These are phyloP conservation scores for Acleris sparsana DNA, from an alignment of 2,888 invertebrate genomes.

Conservation along the genomic window DNA sequence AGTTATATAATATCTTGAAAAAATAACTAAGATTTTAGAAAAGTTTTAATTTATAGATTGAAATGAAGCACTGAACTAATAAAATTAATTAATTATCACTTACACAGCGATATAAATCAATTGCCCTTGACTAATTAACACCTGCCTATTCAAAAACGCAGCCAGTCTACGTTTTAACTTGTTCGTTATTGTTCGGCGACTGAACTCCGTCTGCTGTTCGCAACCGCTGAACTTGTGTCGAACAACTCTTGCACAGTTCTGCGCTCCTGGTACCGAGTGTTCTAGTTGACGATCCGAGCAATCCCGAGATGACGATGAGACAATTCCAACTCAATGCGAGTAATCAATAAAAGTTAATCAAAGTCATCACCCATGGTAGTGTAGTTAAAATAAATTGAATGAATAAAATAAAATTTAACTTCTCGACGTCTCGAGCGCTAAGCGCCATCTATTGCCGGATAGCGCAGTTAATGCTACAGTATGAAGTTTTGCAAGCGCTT, in stretches of 20 bases:
- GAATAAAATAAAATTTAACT: conserved; percentile 1
- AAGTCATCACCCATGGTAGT: conserved; percentile 43
- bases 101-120: neutral
- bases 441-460: conserved; percentile 75
- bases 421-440: conserved; percentile 26
- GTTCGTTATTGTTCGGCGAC: conserved; percentile 4
- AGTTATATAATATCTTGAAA: neutral
- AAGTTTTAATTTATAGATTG: neutral
- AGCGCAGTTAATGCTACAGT: conserved; percentile 43
- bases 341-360: conserved; percentile 28
- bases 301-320: conserved; percentile 62
- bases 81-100: neutral
- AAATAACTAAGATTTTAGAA: neutral
- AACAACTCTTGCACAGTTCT: conserved; percentile 54
- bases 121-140: neutral
- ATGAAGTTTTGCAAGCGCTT: conserved; percentile 12
- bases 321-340: conserved; percentile 20
- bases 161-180: conserved; percentile 1
- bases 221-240: conserved; percentile 18
- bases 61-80: neutral
- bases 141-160: neutral
- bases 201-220: conserved; percentile 9
- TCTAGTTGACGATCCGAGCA: conserved; percentile 81
- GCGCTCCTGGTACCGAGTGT: conserved; percentile 73
- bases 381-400: conserved; percentile 36